Percentiles rank a stretch among this genome's conserved stretches.
Conservation (phyloP, 2,888 invertebrate species). For the Drosophila mimetica region DNA sequence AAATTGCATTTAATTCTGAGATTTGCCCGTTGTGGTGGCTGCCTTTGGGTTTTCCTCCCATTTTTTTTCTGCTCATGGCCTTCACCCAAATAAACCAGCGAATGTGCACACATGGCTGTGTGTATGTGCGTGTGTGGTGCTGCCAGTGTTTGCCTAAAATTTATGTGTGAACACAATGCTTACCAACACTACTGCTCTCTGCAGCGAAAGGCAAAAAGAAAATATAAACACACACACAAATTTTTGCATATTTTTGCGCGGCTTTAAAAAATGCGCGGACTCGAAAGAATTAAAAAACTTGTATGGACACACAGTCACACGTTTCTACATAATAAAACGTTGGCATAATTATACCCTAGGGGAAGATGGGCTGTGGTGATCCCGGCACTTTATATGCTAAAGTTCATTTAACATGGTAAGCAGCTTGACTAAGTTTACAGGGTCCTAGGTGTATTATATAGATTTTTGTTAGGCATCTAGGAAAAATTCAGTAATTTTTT, state of each 20-base stretch:
- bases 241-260: constrained; percentile 67
- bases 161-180: constrained; percentile 70
- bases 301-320: constrained; percentile 20
- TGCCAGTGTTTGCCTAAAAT: constrained; percentile 66
- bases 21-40: constrained; percentile 53
- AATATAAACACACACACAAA: constrained; percentile 23
- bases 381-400: not conserved
- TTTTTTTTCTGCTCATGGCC: constrained; percentile 46
- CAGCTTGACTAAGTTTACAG: not conserved
- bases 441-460: not conserved
- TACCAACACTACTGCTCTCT: constrained; percentile 31
- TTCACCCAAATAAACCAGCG: constrained; percentile 71
- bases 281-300: constrained; percentile 36
- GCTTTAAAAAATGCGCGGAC: constrained; percentile 56
- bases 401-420: not conserved
- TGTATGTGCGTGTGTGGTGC: constrained; percentile 21
- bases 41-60: constrained; percentile 26
- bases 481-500: too few species aligned
- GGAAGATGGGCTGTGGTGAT: constrained; percentile 27
- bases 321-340: constrained; percentile 43
- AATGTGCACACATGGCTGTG: constrained; percentile 20
- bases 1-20: constrained; percentile 78
- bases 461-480: not conserved
- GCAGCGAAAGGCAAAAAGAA: constrained; percentile 50
- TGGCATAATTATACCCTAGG: constrained; percentile 57